Evolutionary conservation across 2,113 vertebrate species (phyloP).

Genomic region (Clarias batrachus): DNA sequence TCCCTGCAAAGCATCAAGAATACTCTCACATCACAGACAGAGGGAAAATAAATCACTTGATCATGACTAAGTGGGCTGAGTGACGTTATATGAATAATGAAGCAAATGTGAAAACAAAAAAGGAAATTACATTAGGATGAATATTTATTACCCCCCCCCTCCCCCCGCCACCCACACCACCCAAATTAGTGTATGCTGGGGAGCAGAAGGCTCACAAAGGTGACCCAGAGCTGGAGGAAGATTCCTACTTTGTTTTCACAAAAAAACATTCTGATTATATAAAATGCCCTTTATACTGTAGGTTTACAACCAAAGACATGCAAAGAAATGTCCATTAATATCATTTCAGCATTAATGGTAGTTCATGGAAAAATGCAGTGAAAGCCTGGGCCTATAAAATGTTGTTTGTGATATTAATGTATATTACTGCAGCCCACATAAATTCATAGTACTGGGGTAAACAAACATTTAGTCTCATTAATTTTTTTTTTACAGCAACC

Average conservation of each 20-base stretch:
- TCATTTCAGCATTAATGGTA: conserved; percentile 9
- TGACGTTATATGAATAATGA: conserved; percentile 7
- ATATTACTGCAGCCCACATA: neutral
- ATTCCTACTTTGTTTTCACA: neutral
- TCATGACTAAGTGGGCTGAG: conserved; percentile 5
- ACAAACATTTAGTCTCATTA: neutral
- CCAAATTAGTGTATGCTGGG: neutral
- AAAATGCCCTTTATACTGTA: neutral
- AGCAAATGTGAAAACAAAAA: conserved; percentile 14
- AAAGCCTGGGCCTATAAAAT: conserved; percentile 2
- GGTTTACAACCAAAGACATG: neutral
- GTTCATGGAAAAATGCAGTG: neutral
- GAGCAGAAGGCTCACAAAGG: neutral
- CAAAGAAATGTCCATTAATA: neutral
- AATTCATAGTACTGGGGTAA: neutral
- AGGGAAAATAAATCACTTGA: conserved; percentile 23
- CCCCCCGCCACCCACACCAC: too few species aligned
- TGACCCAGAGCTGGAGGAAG: neutral
- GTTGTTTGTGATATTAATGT: neutral
- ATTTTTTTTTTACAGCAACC: neutral
- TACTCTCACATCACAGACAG: conserved; percentile 11
- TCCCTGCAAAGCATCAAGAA: conserved; percentile 21
- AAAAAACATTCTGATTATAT: neutral
- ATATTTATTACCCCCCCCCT: neutral
- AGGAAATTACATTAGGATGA: conserved; percentile 2